Conservation (phyloP, 2,888 invertebrate species). For the Erebia aethiops region DNA sequence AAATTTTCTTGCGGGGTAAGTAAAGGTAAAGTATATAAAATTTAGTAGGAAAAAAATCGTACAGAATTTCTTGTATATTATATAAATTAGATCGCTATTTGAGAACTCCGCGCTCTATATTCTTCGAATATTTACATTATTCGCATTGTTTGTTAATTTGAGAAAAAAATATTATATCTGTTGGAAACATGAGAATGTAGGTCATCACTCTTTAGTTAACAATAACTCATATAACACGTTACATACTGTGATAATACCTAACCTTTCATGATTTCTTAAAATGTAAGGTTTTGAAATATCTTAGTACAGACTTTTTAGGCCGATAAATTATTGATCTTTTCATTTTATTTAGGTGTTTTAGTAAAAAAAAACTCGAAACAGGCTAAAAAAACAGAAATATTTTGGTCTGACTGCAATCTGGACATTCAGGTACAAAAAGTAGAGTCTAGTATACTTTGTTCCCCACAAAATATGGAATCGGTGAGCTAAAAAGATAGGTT, state of each 20-base stretch:
- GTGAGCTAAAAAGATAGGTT: no score
- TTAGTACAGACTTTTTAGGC: neutral
- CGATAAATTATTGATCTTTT: no score
- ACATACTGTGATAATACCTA: neutral
- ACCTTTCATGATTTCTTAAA: neutral
- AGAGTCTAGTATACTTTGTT: no score
- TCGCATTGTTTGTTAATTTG: slow-evolving; percentile 5
- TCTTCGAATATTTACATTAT: no score
- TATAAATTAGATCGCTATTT: neutral
- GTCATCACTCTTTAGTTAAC: neutral
- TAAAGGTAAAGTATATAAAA: neutral
- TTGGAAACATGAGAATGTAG: neutral
- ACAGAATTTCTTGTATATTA: neutral
- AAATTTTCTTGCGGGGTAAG: no score
- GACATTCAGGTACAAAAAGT: no score
- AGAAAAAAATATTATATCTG: neutral
- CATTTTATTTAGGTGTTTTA: neutral
- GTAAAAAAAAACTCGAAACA: no score
- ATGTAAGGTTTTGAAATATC: neutral
- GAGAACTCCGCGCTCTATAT: slow-evolving; percentile 3
- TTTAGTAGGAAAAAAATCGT: neutral
- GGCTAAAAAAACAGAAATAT: no score
- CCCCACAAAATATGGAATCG: no score
- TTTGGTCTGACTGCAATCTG: no score
- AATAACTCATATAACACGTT: neutral